Evolutionary conservation across 2,888 invertebrate species (phyloP), one percentile per base, ranked within the genome.

Genomic region (Tetranychus truncatus): DNA sequence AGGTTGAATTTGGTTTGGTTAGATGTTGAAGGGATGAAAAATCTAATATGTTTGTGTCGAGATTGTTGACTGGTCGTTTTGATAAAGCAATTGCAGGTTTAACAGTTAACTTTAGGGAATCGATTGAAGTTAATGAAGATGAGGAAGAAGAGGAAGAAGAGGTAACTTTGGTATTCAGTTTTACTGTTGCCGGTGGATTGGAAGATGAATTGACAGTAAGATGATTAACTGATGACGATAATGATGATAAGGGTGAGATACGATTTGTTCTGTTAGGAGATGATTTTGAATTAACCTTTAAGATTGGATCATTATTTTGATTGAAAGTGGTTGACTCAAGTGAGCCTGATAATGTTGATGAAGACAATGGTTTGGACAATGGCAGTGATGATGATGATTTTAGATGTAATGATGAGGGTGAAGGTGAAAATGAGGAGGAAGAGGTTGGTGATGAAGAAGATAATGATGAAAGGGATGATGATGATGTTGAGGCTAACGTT

Each of bases 41-140:
- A 55, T 55, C 55, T 55, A 55, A 55, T 55, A 55, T 55, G 15
- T 55, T 55, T 0, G 3, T 55, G 15, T 55, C 15, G 15, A 15
- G 9, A 55, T 55, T 55, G 55, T 9, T 55, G 9, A 15, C 15
- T 55, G 55, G 15, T 55, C 55, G 55, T 55, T 55, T 55, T 15
- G 55, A 55, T 55, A 15, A 15, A 15, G 15, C 15, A 15, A 15
- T 9, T 15, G 2, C 55, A 55, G 55, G 15, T 9, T 55, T 55
- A 55, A 55, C 55, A 55, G 55, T 55, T 55, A 55, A 55, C 55
- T 55, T 55, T 55, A 55, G 55, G 55, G 55, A 55, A 55, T 55
- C 15, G 55, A 15, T 15, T 55, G 55, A 15, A 55, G 55, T 15
- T 55, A 15, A 55, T 55, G 55, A 55, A 5, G 55, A 55, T 15